phyloP scores from a whole-genome alignment of 2,113 vertebrate genomes.

The Proteles cristata region DNA sequence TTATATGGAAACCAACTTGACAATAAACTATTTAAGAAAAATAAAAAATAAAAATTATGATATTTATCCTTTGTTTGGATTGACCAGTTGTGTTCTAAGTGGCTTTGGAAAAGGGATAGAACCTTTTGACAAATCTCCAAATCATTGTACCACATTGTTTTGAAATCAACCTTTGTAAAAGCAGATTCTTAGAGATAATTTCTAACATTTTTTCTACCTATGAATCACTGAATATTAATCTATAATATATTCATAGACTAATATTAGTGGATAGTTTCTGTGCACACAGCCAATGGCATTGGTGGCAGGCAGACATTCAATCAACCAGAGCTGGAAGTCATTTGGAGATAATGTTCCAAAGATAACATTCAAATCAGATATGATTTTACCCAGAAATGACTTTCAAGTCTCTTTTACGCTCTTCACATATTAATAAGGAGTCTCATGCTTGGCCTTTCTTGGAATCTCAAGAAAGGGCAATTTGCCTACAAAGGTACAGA shows the following conservation, averaged over 20 bases:
- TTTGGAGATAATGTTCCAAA: background rate
- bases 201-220: background rate
- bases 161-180: background rate
- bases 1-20: too few relatives aligned
- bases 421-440: background rate
- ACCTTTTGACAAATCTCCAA: background rate
- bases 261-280: background rate
- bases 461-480: background rate
- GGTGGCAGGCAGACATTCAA: background rate
- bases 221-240: background rate
- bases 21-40: too few relatives aligned
- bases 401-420: background rate
- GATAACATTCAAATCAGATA: background rate
- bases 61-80: background rate
- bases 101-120: background rate
- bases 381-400: background rate
- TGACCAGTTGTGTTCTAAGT: background rate
- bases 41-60: background rate
- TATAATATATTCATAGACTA: background rate
- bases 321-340: background rate
- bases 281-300: background rate
- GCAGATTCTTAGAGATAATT: background rate
- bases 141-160: background rate
- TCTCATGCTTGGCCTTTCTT: background rate
- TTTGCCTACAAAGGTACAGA: background rate